phyloP scores from a whole-genome alignment of 2,797 vertebrate genomes.

The Otolemur crassicaudatus region DNA sequence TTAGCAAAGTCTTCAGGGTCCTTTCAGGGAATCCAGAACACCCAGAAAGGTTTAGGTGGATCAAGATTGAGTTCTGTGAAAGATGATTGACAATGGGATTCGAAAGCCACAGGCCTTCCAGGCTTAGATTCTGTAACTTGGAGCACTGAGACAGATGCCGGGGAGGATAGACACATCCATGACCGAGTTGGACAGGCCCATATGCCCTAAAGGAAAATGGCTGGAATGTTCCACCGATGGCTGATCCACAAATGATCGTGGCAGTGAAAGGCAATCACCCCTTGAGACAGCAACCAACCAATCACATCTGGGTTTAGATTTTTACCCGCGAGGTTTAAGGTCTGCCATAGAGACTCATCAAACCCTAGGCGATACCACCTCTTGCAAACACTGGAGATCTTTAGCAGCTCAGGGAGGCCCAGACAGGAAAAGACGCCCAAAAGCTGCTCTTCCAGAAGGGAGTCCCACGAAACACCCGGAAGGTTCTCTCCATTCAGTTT shows the following conservation, averaged over 20 bases:
- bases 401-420: constrained; percentile 91
- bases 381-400: constrained; percentile 90
- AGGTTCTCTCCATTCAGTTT: constrained; percentile 86
- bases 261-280: too few relatives aligned
- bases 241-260: too few relatives aligned
- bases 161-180: constrained; percentile 88
- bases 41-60: constrained; percentile 93
- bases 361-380: constrained; percentile 91
- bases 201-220: constrained; percentile 89
- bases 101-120: constrained; percentile 94
- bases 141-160: constrained; percentile 90
- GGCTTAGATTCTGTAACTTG: constrained; percentile 91
- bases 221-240: constrained; percentile 81
- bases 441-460: constrained; percentile 95
- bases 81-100: constrained; percentile 89
- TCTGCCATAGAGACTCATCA: too few relatives aligned
- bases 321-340: too few relatives aligned
- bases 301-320: too few relatives aligned
- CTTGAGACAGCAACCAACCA: too few relatives aligned
- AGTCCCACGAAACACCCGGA: constrained; percentile 92
- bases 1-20: constrained; percentile 89
- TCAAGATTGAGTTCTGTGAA: constrained; percentile 89
- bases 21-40: constrained; percentile 93
- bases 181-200: constrained; percentile 95
- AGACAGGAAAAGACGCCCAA: constrained; percentile 91